These are phyloP conservation scores for Cerceris ruficornis DNA, from an alignment of 2,888 invertebrate species.

Conservation along the genomic window DNA sequence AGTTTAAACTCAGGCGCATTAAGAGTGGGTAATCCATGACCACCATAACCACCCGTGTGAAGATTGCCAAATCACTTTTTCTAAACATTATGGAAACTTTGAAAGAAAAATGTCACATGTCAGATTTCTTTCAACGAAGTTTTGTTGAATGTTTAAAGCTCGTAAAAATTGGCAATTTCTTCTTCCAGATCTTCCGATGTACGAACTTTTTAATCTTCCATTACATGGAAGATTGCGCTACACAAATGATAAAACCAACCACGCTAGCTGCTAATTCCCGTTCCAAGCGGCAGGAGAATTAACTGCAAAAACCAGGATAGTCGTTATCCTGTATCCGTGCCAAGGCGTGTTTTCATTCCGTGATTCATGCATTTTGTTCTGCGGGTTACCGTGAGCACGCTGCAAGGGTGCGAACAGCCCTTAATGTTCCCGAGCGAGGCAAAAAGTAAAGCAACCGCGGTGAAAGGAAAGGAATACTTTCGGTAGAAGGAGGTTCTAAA, in stretches of 20 bases:
- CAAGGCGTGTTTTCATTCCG: slow-evolving; percentile 22
- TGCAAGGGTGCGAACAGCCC: slow-evolving; percentile 22
- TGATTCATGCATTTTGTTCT: slow-evolving; percentile 48
- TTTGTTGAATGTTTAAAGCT: too few relatives aligned
- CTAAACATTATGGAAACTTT: too few relatives aligned
- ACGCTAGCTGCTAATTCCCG: not conserved
- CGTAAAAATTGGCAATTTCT: too few relatives aligned
- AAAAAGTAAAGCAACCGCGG: slow-evolving; percentile 25
- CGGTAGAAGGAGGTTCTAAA: slow-evolving; percentile 9
- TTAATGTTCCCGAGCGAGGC: slow-evolving; percentile 36
- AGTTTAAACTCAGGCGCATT: too few relatives aligned
- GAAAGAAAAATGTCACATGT: too few relatives aligned
- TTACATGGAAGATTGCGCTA: too few relatives aligned
- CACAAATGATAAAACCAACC: not conserved
- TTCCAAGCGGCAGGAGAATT: slow-evolving; percentile 9
- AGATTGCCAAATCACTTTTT: too few relatives aligned
- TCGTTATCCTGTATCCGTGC: slow-evolving; percentile 16
- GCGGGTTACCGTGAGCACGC: slow-evolving; percentile 31
- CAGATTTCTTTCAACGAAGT: too few relatives aligned
- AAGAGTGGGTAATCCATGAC: too few relatives aligned
- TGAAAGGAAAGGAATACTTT: slow-evolving; percentile 15
- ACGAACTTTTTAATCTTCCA: too few relatives aligned
- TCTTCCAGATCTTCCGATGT: too few relatives aligned
- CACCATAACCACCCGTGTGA: too few relatives aligned
- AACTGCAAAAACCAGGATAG: slow-evolving; percentile 9